A percentile compares a stretch with the other conserved stretches of the same genome.
These are phyloP conservation scores for Neocloeon triangulifer DNA, from an alignment of 1,140 invertebrate genomes.

Conservation along the genomic window DNA sequence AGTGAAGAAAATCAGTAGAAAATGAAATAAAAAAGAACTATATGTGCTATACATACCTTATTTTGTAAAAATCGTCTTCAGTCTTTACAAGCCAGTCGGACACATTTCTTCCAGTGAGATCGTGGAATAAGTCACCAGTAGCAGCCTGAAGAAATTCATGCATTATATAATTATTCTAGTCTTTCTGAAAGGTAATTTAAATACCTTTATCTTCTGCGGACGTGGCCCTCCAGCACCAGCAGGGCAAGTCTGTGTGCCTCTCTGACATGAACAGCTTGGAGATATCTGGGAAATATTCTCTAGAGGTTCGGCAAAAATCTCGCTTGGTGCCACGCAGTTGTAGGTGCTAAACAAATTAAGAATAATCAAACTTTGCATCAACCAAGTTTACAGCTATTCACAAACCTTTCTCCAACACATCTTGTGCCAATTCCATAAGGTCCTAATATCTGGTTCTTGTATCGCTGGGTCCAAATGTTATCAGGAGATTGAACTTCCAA, in stretches of 20 bases:
- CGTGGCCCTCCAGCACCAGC: slow-evolving; percentile 8
- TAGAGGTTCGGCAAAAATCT: too few relatives aligned
- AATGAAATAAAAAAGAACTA: too few relatives aligned
- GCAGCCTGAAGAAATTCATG: too few relatives aligned
- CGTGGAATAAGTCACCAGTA: slow-evolving; percentile 11
- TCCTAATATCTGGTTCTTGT: slow-evolving; percentile 1
- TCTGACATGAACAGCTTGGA: slow-evolving; percentile 10
- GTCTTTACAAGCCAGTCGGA: slow-evolving; percentile 13
- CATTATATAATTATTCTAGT: too few relatives aligned
- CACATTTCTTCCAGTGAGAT: slow-evolving; percentile 10
- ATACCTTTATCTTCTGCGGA: slow-evolving; percentile 9
- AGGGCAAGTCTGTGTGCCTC: slow-evolving; percentile 11
- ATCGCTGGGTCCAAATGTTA: slow-evolving; percentile 1
- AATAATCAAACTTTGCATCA: too few relatives aligned
- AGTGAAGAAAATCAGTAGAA: too few relatives aligned
- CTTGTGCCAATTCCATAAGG: slow-evolving; percentile 6
- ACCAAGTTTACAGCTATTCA: too few relatives aligned
- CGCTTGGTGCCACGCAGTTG: too few relatives aligned
- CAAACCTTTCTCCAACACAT: too few relatives aligned
- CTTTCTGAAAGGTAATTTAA: not conserved
- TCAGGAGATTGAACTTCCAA: slow-evolving; percentile 1
- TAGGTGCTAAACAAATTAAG: too few relatives aligned
- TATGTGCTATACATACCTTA: not conserved
- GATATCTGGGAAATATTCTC: too few relatives aligned
- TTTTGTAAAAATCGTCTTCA: slow-evolving; percentile 2